phyloP scores from a whole-genome alignment of 1,140 invertebrate species.

The Drosophila simulans region DNA sequence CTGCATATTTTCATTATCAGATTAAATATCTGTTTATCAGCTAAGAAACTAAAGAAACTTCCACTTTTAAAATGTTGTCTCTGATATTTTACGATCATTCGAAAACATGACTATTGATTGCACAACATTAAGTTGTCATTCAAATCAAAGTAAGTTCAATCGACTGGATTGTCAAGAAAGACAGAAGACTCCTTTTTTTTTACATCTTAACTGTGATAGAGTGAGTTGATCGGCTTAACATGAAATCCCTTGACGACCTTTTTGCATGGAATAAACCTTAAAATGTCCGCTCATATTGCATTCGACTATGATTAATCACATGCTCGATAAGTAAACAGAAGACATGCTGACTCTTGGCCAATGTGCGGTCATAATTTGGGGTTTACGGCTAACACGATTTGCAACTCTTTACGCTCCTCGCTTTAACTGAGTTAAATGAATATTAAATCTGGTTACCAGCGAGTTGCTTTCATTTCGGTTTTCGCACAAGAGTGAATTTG shows the following conservation, averaged over 20 bases:
- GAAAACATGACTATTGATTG: too few species aligned
- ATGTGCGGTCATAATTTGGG: slow-evolving; percentile 24
- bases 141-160: too few species aligned
- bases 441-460: slow-evolving; percentile 55
- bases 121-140: too few species aligned
- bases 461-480: slow-evolving; percentile 44
- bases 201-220: too few species aligned
- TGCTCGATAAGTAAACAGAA: slow-evolving; percentile 28
- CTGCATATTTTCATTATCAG: too few species aligned
- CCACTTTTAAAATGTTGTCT: too few species aligned
- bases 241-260: background rate
- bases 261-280: background rate
- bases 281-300: background rate
- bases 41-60: too few species aligned
- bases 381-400: slow-evolving; percentile 20
- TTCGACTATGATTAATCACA: slow-evolving; percentile 14
- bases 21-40: too few species aligned
- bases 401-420: slow-evolving; percentile 36
- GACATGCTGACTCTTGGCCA: slow-evolving; percentile 39
- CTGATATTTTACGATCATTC: too few species aligned
- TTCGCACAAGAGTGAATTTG: slow-evolving; percentile 55
- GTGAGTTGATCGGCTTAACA: too few species aligned
- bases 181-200: too few species aligned
- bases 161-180: too few species aligned
- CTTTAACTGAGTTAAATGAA: slow-evolving; percentile 32